Base-by-base conservation (phyloP, 2,888 invertebrate genomes). In the Pocota personata region DNA sequence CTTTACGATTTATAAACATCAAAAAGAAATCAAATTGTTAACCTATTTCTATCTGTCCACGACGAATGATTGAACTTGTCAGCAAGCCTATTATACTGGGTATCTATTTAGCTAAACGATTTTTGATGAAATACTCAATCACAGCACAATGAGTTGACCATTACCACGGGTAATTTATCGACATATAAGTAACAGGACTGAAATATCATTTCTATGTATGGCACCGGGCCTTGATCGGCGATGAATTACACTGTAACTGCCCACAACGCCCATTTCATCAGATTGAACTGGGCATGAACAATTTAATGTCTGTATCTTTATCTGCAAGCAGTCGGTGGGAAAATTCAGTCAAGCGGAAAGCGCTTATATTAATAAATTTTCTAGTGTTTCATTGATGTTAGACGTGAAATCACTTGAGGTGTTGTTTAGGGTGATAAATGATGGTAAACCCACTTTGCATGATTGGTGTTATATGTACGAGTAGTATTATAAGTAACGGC, bases 91-190 rank as follows among this genome's bases (percentile, higher is more conserved):
- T 72, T 71, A 16, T 24, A 35, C 35, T 30, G 46, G 12, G 37
- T 73, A 78, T 73, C 21, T 69, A 64, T 64, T 58, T 83, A 50
- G 62, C 19, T 69, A 50, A 79, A 73, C 8, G 24, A 5, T 46
- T 19, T 69, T 79, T 75, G 80, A 84, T 75, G 83, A 84, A 84
- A 80, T 75, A 32, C 43, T 75, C 75, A 73, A 72, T 83, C 67
- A 83, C 46, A 73, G 72, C 21, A 73, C 79, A 55, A 67, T 64
- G 55, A 48, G 16, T 24, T 55, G 19, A 14, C 48, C 48, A 79
- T 78, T 78, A 58, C 24, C 32, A 16, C 37, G 6, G 67, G 67
- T 80, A 69, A 79, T 79, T 79, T 84, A 79, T 84, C 43, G 83
- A 75, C 67, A 75, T 55, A 71, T 72, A 66, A 21, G 40, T 14